These are phyloP conservation scores for Epizoanthus scotinus DNA, from an alignment of 92 coral and sea anemone species.

Conservation along the genomic window DNA sequence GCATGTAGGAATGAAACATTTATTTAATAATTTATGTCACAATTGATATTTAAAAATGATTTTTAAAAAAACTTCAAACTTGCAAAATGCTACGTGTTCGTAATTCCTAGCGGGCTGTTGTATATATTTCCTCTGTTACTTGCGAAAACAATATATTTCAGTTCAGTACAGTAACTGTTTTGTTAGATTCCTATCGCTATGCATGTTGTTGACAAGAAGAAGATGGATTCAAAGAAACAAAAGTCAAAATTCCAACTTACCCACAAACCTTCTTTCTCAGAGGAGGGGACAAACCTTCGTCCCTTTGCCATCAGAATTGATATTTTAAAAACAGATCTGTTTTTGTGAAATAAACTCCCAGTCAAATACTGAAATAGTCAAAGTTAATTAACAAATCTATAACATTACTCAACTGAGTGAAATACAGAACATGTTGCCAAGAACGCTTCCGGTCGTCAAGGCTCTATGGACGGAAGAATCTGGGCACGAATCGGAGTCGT, in stretches of 20 bases:
- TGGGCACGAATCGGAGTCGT: constrained; percentile 2
- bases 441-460: constrained; percentile 35
- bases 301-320: constrained; percentile 78
- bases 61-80: too few relatives aligned
- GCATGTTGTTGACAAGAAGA: not conserved
- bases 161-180: not conserved
- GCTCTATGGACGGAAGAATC: not conserved
- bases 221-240: not conserved
- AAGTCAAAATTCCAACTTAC: constrained; percentile 48
- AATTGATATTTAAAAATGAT: too few relatives aligned
- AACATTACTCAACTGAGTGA: not conserved
- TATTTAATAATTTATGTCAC: too few relatives aligned
- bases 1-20: too few relatives aligned
- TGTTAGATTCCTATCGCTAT: not conserved
- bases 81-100: too few relatives aligned
- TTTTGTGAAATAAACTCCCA: not conserved
- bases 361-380: not conserved
- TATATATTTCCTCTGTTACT: too few relatives aligned
- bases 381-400: constrained; percentile 13
- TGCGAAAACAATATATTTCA: not conserved
- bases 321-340: not conserved
- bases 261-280: constrained; percentile 81
- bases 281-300: constrained; percentile 77
- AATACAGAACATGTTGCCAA: constrained; percentile 3
- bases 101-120: too few relatives aligned